A percentile compares a stretch with the other conserved stretches of the same genome.
These are phyloP conservation scores for Antheraea assamensis DNA, from an alignment of 2,888 invertebrate species.

Conservation along the genomic window DNA sequence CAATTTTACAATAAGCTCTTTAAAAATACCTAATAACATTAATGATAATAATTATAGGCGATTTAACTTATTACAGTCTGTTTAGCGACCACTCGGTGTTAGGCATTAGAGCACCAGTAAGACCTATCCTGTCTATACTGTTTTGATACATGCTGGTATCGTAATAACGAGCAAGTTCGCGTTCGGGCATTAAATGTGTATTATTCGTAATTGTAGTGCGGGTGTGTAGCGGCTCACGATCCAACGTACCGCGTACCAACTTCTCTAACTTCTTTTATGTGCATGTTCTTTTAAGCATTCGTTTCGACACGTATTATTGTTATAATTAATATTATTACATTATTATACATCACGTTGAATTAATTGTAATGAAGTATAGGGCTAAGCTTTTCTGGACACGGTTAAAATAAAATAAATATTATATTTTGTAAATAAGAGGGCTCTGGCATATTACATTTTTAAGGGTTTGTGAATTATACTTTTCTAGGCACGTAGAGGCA, in stretches of 20 bases:
- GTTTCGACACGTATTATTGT: not conserved
- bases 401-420: no score
- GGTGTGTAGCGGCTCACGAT: not conserved
- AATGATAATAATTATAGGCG: not conserved
- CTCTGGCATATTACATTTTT: no score
- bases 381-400: no score
- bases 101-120: not conserved
- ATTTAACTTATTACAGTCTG: not conserved
- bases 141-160: not conserved
- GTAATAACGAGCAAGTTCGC: not conserved
- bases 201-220: constrained; percentile 2
- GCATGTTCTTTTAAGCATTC: not conserved
- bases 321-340: no score
- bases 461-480: no score
- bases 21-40: no score
- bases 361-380: no score
- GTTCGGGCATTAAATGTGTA: not conserved
- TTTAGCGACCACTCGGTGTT: not conserved
- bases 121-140: not conserved
- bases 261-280: not conserved
- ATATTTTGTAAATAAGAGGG: no score
- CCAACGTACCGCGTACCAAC: not conserved
- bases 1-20: not conserved
- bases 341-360: no score
- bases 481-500: no score